A percentile compares a stretch with the other conserved stretches of the same genome.
phyloP scores from a whole-genome alignment of 92 coral and sea anemone genomes.

The Paramuricea clavata region DNA sequence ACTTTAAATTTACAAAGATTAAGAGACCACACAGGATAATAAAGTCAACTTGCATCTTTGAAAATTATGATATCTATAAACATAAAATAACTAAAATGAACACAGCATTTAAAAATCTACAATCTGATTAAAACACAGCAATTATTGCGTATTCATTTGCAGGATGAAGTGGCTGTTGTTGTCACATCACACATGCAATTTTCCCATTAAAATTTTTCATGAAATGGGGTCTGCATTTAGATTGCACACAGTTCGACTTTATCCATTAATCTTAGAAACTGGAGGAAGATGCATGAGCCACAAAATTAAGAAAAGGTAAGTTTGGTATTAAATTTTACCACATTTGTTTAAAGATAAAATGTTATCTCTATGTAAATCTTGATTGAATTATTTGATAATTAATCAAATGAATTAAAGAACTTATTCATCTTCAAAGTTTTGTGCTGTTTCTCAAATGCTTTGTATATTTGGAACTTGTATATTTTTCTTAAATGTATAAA shows the following conservation, averaged over 20 bases:
- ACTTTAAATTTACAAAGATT: neutral
- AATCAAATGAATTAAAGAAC: too few relatives aligned
- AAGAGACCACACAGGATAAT: neutral
- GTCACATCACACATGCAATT: too few relatives aligned
- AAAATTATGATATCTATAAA: neutral
- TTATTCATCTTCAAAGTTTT: neutral
- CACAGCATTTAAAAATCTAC: too few relatives aligned
- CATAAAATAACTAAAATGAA: too few relatives aligned
- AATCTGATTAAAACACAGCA: too few relatives aligned
- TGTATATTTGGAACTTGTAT: too few relatives aligned
- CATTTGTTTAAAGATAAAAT: neutral
- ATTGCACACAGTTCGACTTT: too few relatives aligned
- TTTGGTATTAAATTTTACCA: neutral
- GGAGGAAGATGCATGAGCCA: neutral
- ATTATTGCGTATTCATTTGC: too few relatives aligned
- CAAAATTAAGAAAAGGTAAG: neutral
- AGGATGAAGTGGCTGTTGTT: too few relatives aligned
- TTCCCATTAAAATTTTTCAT: too few relatives aligned
- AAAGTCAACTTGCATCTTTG: neutral
- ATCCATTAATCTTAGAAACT: neutral
- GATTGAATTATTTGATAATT: too few relatives aligned
- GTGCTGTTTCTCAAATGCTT: neutral
- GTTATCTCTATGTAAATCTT: neutral
- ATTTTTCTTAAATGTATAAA: neutral
- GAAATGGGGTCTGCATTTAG: too few relatives aligned